Base-by-base conservation (phyloP, 2,888 invertebrate genomes). In the Ormia ochracea region DNA sequence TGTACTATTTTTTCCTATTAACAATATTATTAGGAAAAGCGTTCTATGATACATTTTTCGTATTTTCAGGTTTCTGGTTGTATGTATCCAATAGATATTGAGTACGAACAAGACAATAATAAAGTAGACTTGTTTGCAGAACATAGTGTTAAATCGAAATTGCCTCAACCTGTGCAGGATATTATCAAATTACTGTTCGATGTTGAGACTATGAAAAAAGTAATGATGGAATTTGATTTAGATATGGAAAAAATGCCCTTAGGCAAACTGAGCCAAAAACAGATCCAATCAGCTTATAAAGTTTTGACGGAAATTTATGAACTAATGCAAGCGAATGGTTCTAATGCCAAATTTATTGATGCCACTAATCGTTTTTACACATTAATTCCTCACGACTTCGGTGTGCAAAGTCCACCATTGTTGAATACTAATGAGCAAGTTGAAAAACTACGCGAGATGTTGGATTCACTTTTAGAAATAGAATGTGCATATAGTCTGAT, bases 191-290 rank as follows among this genome's bases (percentile, higher is more conserved):
- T 95, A 83, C 95, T 99, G 75, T 99, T 99, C 90, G 96, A 99
- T 88, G 93, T 98, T 0, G 92, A 96, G 76, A 91, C 92, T 6
- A 99, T 99, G 98, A 97, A 97, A 88, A 93, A 93, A 87, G 94
- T 96, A 0, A 93, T 99, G 93, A 89, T 96, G 86, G 98, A 98
- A 87, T 98, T 98, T 90, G 98, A 99, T 91, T 91, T 99, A 83
- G 99, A 99, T 89, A 93, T 96, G 84, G 97, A 98, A 81, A 98
- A 99, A 90, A 98, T 99, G 99, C 99, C 99, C 0, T 90, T 99
- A 7, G 99, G 99, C 21, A 99, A 99, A 90, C 90, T 99, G 10
- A 98, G 98, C 1, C 94, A 95, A 87, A 94, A 94, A 69, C 97
- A 98, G 91, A 94, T 99, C 72, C 93, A 95, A 86, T 91, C 93